Evolutionary conservation across 2,113 vertebrate species (phyloP), one percentile per base, ranked within the genome.

Genomic region (Lipophrys pholis): DNA sequence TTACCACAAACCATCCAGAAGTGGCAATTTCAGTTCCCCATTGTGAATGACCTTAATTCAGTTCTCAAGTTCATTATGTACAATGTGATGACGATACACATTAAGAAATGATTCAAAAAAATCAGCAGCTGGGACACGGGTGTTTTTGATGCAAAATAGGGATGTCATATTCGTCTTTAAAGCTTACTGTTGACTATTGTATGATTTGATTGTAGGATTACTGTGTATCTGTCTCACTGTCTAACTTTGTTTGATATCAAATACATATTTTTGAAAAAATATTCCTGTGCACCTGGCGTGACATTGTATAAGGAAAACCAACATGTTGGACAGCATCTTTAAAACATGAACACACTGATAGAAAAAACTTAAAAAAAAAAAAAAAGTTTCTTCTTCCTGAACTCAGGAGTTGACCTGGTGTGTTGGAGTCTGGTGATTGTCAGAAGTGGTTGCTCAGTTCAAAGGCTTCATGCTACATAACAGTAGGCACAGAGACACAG

Each of bases 371-470:
- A n/a, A n/a, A n/a, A 7, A 15, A 39, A 9, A 1, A 38, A 52
- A 43, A 10, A 4, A 11, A 10, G 49, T n/a, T 49, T 72, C 48
- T 64, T 73, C 14, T 36, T 72, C 60, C 58, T 65, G 10, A 56
- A 68, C 67, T 50, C 53, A 11, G 49, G 39, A 62, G 70, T 56
- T 63, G 63, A 42, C 56, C 56, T 1, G 8, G 59, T 57, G 68
- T 61, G 66, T 71, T 42, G 39, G 80, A 79, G 83, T 87, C 92
- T 92, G 90, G 82, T 80, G 86, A 88, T 88, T 87, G 84, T 93
- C 91, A 92, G 90, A 82, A 62, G 85, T 86, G 85, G 76, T 84
- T 85, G 82, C 78, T 87, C 68, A 73, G 84, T 88, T 92, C 90
- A 91, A 89, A 93, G 86, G 52, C 83, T 69, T 70, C 56, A 70